These are phyloP conservation scores for Psilopogon haemacephalus DNA, from an alignment of 2,113 vertebrate species.

Conservation along the genomic window DNA sequence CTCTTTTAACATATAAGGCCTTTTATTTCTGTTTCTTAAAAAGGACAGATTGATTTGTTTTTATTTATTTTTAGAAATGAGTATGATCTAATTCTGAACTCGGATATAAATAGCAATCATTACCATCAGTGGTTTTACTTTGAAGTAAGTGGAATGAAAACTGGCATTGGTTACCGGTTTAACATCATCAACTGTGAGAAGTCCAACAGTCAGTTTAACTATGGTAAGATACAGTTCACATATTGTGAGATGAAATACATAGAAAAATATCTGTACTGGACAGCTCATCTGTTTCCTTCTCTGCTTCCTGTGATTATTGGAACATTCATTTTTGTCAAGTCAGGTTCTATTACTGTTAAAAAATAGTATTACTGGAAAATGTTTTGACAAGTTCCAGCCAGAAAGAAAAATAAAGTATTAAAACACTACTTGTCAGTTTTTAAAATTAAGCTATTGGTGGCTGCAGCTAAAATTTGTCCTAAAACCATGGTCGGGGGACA, in stretches of 20 bases:
- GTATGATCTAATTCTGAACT: constrained; percentile 97
- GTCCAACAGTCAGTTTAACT: constrained; percentile 99
- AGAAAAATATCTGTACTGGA: neutral
- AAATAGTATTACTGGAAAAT: neutral
- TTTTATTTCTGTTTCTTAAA: constrained; percentile 27
- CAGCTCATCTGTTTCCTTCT: neutral
- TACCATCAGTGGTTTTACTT: constrained; percentile 99
- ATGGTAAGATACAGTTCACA: constrained; percentile 80
- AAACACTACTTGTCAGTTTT: neutral
- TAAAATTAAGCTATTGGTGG: neutral
- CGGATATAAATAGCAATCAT: constrained; percentile 98
- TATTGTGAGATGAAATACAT: neutral
- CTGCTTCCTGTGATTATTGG: neutral
- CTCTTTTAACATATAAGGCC: neutral
- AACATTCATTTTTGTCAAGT: neutral
- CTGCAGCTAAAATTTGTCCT: neutral
- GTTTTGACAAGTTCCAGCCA: neutral
- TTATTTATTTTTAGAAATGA: constrained; percentile 83
- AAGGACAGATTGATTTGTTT: constrained; percentile 32
- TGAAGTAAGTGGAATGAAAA: constrained; percentile 95
- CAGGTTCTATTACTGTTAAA: neutral
- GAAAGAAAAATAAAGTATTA: neutral
- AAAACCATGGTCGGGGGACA: neutral
- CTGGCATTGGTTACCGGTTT: constrained; percentile 87
- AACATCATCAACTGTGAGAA: constrained; percentile 99